Evolutionary conservation across 1,140 invertebrate genomes (phyloP).

Genomic region (Ostrea denselamellosa): DNA sequence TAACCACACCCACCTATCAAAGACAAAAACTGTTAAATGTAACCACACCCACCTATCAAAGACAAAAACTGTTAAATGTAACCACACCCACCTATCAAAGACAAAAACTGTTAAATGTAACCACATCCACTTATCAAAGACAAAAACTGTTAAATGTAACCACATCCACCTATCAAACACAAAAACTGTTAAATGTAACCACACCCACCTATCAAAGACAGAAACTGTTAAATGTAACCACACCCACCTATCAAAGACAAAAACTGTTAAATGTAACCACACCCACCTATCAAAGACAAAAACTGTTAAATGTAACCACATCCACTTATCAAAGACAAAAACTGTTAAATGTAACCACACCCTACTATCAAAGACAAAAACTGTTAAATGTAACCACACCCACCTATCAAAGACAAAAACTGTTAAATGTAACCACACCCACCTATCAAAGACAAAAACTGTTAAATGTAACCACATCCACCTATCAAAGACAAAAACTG

Average conservation of each 20-base stretch:
- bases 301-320: slow-evolving; percentile 41
- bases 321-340: slow-evolving; percentile 19
- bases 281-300: slow-evolving; percentile 28
- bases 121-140: slow-evolving; percentile 35
- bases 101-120: slow-evolving; percentile 27
- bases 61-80: neutral
- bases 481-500: neutral
- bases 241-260: slow-evolving; percentile 35
- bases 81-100: slow-evolving; percentile 45
- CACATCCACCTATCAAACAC: slow-evolving; percentile 33
- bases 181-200: slow-evolving; percentile 34
- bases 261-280: slow-evolving; percentile 43
- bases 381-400: slow-evolving; percentile 48
- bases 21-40: neutral
- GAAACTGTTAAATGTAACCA: slow-evolving; percentile 41
- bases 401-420: neutral
- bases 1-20: slow-evolving; percentile 39
- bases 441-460: neutral
- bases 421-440: slow-evolving; percentile 46
- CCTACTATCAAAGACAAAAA: slow-evolving; percentile 12
- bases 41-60: slow-evolving; percentile 44
- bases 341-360: slow-evolving; percentile 44
- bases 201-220: slow-evolving; percentile 40
- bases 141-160: slow-evolving; percentile 42
- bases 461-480: slow-evolving; percentile 47